These are phyloP conservation scores for Drosophila oshimai DNA, from an alignment of 1,140 invertebrate genomes.

Conservation along the genomic window DNA sequence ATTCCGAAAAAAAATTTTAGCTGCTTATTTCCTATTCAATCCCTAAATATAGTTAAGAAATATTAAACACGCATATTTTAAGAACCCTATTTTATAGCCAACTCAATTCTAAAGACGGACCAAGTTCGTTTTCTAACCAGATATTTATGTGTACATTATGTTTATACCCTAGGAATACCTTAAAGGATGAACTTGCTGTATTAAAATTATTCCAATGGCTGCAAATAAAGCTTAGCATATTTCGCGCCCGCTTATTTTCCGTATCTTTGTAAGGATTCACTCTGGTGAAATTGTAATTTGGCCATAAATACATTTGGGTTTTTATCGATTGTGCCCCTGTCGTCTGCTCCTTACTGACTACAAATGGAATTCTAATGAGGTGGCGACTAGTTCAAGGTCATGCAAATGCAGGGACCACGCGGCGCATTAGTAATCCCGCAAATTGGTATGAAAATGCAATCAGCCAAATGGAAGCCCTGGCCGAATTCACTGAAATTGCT, in stretches of 20 bases:
- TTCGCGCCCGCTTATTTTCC: constrained; percentile 19
- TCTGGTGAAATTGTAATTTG: constrained; percentile 25
- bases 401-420: constrained; percentile 33
- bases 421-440: constrained; percentile 61
- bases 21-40: neutral
- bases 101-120: constrained; percentile 26
- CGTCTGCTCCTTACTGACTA: constrained; percentile 24
- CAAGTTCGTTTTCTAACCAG: constrained; percentile 11
- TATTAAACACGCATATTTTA: neutral
- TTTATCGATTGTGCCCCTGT: constrained; percentile 17
- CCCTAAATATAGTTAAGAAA: neutral
- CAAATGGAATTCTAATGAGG: constrained; percentile 48
- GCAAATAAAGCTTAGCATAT: constrained; percentile 46
- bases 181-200: constrained; percentile 24
- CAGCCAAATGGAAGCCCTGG: constrained; percentile 57
- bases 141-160: constrained; percentile 26
- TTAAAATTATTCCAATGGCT: constrained; percentile 20
- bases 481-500: neutral
- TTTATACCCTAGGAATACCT: constrained; percentile 14
- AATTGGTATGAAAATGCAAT: constrained; percentile 75
- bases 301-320: constrained; percentile 29
- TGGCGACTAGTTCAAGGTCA: constrained; percentile 33
- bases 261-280: constrained; percentile 32
- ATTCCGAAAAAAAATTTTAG: neutral
- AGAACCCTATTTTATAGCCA: neutral